Evolutionary conservation across 2,888 invertebrate genomes (phyloP).

Genomic region (Athripsodes cinereus): DNA sequence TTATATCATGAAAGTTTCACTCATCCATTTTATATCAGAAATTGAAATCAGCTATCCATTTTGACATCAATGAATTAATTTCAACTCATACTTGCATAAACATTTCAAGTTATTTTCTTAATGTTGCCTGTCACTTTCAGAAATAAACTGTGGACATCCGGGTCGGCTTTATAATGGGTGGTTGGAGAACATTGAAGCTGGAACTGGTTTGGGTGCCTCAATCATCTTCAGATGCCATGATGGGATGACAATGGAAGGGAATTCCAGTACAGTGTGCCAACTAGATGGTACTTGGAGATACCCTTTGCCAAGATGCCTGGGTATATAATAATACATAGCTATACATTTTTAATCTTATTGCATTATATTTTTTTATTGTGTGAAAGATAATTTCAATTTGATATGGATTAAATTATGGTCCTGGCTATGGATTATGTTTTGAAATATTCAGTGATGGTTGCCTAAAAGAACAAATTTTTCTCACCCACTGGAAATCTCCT

Average conservation of each 20-base stretch:
- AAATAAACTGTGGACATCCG: conserved; percentile 95
- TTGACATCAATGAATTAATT: too few relatives aligned
- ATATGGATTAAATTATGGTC: not conserved
- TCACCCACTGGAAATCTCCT: too few relatives aligned
- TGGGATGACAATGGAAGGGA: conserved; percentile 84
- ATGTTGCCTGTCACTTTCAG: conserved; percentile 42
- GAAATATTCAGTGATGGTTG: too few relatives aligned
- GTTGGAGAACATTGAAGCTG: conserved; percentile 83
- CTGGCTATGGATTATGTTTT: not conserved
- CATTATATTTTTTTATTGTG: too few relatives aligned
- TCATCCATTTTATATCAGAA: too few relatives aligned
- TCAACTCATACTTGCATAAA: not conserved
- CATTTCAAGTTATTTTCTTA: too few relatives aligned
- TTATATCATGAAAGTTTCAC: too few relatives aligned
- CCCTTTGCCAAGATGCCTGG: conserved; percentile 83
- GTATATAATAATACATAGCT: conserved; percentile 46
- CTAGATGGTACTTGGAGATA: conserved; percentile 94
- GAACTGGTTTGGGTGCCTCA: conserved; percentile 86
- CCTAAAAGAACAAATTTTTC: too few relatives aligned
- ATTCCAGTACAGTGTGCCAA: conserved; percentile 86
- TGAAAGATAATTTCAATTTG: conserved; percentile 26
- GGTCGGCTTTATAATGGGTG: conserved; percentile 94
- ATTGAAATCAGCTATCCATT: too few relatives aligned
- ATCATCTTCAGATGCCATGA: conserved; percentile 91
- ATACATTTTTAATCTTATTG: too few relatives aligned